Base-by-base conservation (phyloP, 2,888 invertebrate species). In the Apamea anceps region DNA sequence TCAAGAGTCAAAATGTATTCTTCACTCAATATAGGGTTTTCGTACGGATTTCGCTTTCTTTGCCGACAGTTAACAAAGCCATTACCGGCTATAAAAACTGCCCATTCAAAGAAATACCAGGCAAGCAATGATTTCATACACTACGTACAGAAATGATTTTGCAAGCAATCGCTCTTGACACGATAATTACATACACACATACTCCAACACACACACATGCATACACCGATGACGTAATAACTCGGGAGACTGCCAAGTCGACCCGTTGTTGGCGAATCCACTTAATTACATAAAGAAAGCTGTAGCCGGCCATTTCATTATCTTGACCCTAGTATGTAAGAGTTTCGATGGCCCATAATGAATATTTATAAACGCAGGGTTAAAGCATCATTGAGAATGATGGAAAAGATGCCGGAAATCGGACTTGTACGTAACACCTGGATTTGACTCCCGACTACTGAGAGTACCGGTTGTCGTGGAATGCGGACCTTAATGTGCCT, bases 201-300 rank as follows among this genome's bases (percentile, higher is more conserved):
- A 74, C n/a, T n/a, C 18, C 28, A 42, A 37, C 28, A 65, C 51
- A 65, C 60, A 54, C 68, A n/a, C 25, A 72, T 32, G 72, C 21
- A 68, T 37, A 72, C 3, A 60, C 21, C 13, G 72, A 72, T 87
- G 86, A 88, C 87, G 87, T 86, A 84, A 86, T 32, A 57, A 65
- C n/a, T 13, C 21, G 66, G 60, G 73, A 72, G 70, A 67, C 71
- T 72, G 75, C 77, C 45, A 48, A 77, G 67, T 48, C 77, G 81
- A 80, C 88, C 89, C 88, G 89, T 89, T 87, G 79, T 81, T 75
- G 73, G 77, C 77, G 74, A 80, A 70, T 74, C 79, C 42, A 77
- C 80, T 71, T 78, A 80, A 82, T 85, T 75, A 76, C 73, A 77
- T 66, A 66, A 84, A 86, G 89, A 88, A 86, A 88, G 88, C 86